Evolutionary conservation across 2,797 vertebrate genomes (phyloP), one percentile per base, ranked within the genome.

Genomic region (Schizothorax lantsangensis): DNA sequence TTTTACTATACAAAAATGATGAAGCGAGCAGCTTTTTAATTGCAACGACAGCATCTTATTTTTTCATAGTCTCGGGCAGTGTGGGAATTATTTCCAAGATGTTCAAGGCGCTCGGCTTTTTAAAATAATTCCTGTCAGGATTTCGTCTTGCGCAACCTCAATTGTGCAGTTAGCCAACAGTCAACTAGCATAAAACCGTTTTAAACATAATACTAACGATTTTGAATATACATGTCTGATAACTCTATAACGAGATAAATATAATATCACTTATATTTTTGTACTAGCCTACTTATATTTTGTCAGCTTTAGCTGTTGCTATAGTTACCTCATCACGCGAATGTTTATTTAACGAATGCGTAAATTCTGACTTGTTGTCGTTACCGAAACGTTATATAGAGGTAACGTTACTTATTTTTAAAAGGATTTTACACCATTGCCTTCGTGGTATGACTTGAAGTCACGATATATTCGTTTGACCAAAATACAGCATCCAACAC

Each of bases 1-100:
- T 88, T 68, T 89, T 88, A 43, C 79, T 72, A 73, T 59, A 89
- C 26, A 64, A 78, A 52, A 80, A 85, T 40, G 11, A 81, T 69
- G 64, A 69, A 81, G 79, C 43, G 79, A 68, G 64, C 79, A 68
- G 79, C 19, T 69, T 81, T 68, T 80, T 43, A 80, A 68, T 21
- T 36, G 79, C 79, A 54, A 69, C 75, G 43, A 62, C 81, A 52
- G n/a, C 68, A 49, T 26, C 38, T 19, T 57, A 66, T 68, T 84
- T 57, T 81, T 45, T 30, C 4, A 33, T 33, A 33, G 59, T 66
- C 10, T 81, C 21, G 12, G 19, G 21, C 23, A 72, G 33, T 15
- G 19, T 78, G 52, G 19, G 33, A 57, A 62, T 43, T 43, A 62
- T 57, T 6, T 2, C 40, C 40, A 17, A 3, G 4, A 17, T 26